Evolutionary conservation across 2,113 vertebrate genomes (phyloP), one percentile per base, ranked within the genome.

Genomic region (Gymnorhina tibicen): DNA sequence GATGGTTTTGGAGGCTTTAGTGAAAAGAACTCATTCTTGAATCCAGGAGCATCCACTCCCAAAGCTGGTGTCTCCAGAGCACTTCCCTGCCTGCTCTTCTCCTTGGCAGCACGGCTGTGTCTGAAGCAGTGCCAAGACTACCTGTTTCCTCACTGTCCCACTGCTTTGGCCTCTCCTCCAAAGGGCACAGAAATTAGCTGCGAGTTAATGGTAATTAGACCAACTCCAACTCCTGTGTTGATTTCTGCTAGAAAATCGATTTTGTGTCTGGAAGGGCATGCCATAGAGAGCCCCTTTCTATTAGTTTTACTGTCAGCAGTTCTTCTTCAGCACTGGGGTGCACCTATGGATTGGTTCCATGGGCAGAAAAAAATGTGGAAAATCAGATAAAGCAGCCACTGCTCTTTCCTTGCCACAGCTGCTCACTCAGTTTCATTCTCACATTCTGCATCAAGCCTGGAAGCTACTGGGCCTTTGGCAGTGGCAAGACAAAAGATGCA

Each of bases 181-280:
- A 73, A 96, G 81, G 84, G 83, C 87, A 46, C 33, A 63, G 68
- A 85, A 93, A 91, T 93, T 90, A 96, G 92, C 79, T 87, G 49
- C 78, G 84, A 95, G 46, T 76, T 93, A 92, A 95, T 91, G 74
- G 13, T 87, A 91, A 79, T 95, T 95, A 91, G 46, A 95, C 53
- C 42, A 77, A 66, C 80, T 66, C 52, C n/a, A 68, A 55, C 77
- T 95, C 84, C 56, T 69, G 32, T 72, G 77, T 37, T 89, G 56
- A 76, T 90, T 97, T 77, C 66, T 88, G 42, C 74, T 69, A 73
- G 24, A 74, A 95, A 94, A 97, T 74, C 13, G 73, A 84, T 87
- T 77, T 62, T 79, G 47, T 87, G 81, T 84, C 67, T 93, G 49
- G 75, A 82, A 76, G 16, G 81, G 6, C 75, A 59, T 73, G 82